These are phyloP conservation scores for Podarcis raffonei DNA, from an alignment of 2,113 vertebrate species.

Conservation along the genomic window DNA sequence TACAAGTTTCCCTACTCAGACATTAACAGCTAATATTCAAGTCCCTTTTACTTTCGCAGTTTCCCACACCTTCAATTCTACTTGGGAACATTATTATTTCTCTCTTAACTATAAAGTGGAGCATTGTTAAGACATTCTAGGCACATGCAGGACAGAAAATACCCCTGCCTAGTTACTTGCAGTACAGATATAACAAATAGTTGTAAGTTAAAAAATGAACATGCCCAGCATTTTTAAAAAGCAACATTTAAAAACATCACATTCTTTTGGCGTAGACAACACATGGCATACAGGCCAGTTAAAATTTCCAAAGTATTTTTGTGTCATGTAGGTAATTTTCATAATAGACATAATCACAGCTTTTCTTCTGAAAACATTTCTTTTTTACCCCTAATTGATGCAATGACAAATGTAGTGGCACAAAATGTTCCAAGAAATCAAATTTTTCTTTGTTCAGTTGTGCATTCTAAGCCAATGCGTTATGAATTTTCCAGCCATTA, in stretches of 20 bases:
- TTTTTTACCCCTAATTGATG: not conserved
- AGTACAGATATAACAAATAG: not conserved
- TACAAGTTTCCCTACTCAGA: not conserved
- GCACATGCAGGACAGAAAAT: not conserved
- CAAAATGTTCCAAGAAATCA: not conserved
- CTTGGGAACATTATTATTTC: not conserved
- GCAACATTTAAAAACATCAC: not conserved
- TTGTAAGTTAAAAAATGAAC: not conserved
- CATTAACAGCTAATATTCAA: not conserved
- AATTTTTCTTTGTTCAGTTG: not conserved
- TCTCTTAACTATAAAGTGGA: not conserved
- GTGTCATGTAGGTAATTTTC: not conserved
- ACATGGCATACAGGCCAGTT: not conserved
- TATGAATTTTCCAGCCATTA: not conserved
- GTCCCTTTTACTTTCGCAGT: not conserved
- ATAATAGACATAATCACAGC: not conserved
- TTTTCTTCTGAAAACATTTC: not conserved
- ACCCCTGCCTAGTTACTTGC: no score
- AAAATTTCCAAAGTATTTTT: not conserved
- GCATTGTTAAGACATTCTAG: fast-evolving
- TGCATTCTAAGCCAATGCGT: not conserved
- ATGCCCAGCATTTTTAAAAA: not conserved
- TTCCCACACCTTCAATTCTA: not conserved
- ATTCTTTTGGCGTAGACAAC: not conserved
- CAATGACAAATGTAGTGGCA: not conserved